Evolutionary conservation across 2,113 vertebrate species (phyloP), one percentile per base, ranked within the genome.

Genomic region (Casuarius casuarius): DNA sequence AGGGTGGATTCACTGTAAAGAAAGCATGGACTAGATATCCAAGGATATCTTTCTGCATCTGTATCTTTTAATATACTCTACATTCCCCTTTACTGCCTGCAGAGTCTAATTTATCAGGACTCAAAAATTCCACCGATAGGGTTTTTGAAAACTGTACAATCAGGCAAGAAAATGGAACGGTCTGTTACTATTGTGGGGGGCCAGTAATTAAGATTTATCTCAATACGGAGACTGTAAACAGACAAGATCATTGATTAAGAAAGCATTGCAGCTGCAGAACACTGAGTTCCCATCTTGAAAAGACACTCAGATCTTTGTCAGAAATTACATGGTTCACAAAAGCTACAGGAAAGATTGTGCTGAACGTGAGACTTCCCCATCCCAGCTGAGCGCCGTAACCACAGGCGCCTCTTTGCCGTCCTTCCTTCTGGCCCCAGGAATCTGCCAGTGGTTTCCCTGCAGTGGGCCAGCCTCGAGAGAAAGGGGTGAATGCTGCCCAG

Each of bases 191-290:
- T 87, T 54, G 76, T 6, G 67, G 71, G 33, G 73, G 76, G 54
- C 16, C 58, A 49, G 66, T 92, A 92, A 89, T 88, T 94, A 94
- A 96, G 94, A 91, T 95, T 94, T 94, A 94, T 92, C 68, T 97
- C 68, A 81, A 79, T 65, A 35, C 56, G 71, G 77, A 93, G 87
- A 56, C 86, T 83, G 44, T 83, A 42, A 89, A 68, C 73, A 94
- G 76, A 70, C 65, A 71, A 81, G 63, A 78, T 65, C 25, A 38
- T 90, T 88, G 92, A 94, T 94, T 91, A 87, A 78, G 90, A 68
- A 87, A 75, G 9, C 86, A 61, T 1, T 71, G 72, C 31, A 23
- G 65, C n/a, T 89, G 74, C 92, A 90, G 92, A 94, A 77, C 74
- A 44, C n/a, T 0, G 40, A 78, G 72, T 88, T 94, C 63, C 49